Conservation (phyloP, 2,888 invertebrate species). For the Pristionchus japonicus region DNA sequence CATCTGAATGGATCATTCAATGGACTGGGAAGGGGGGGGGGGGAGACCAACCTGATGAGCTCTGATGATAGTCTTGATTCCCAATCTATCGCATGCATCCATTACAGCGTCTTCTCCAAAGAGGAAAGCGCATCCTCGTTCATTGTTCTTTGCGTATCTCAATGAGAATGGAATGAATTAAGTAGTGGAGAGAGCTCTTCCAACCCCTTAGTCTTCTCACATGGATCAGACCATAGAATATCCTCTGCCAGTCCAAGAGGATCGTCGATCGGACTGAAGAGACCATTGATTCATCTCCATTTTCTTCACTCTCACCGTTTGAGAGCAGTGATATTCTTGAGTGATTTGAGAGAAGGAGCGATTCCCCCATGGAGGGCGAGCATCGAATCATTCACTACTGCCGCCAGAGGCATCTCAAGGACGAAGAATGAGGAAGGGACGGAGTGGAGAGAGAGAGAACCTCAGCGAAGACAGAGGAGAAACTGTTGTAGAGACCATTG, state of each 20-base stretch:
- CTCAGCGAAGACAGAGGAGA: conserved; percentile 25
- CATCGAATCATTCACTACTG: conserved; percentile 55
- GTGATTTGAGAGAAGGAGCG: conserved; percentile 55
- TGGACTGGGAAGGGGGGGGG: too few relatives aligned
- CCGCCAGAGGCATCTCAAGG: conserved; percentile 57
- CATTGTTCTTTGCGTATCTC: conserved; percentile 35
- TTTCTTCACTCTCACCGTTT: conserved; percentile 48
- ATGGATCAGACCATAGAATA: conserved; percentile 60
- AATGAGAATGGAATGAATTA: background rate
- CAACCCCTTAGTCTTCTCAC: conserved; percentile 32
- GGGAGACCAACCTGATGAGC: conserved; percentile 58
- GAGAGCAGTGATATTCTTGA: conserved; percentile 58
- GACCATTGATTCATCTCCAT: background rate
- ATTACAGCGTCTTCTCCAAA: conserved; percentile 54
- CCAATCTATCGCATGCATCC: conserved; percentile 51
- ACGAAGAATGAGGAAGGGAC: background rate
- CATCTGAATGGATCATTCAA: conserved; percentile 46
- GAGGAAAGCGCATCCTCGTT: conserved; percentile 49
- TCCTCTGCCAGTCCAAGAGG: conserved; percentile 52
- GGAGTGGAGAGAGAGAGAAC: background rate
- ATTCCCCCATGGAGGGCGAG: conserved; percentile 60
- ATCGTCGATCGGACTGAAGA: conserved; percentile 26
- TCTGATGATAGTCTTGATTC: conserved; percentile 49
- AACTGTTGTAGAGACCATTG: background rate
- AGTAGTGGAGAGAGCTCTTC: background rate